Base-by-base conservation (phyloP, 1,140 invertebrate species). In the Zophobas morio region DNA sequence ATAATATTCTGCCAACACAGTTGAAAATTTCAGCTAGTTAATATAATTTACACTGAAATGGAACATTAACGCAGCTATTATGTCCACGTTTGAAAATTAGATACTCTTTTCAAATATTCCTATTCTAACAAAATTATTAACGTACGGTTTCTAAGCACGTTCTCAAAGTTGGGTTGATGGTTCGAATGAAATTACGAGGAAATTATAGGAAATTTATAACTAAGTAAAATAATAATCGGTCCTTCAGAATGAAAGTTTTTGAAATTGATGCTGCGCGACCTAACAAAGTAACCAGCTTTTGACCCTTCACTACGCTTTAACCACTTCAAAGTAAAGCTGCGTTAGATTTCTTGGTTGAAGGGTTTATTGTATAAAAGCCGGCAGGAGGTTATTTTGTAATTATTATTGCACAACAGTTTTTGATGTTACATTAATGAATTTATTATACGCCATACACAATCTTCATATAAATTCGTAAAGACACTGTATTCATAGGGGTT, bases 251-350 rank as follows among this genome's bases (percentile, higher is more conserved):
- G 40, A 42, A 46, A 42, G n/a, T 66, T 66, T 66, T 66, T 40
- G 39, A 32, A 66, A 66, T 66, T 66, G 60, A 33, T 63, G 57
- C 35, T 63, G 57, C 39, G 8, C n/a, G n/a, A 51, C n/a, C 49
- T 51, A 51, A 51, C 49, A 51, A 20, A 51, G 42, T 60, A 37
- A 60, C 56, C 56, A 6, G 60, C 60, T 66, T 66, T 66, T 66
- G 39, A 66, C 60, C 60, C 60, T 42, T 42, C 39, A 66, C 60
- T 66, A 40, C 60, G 60, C 60, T 66, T 66, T 66, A 66, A 66
- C 60, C 60, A 66, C 60, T 66, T 66, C 60, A 66, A 66, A 66
- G 60, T 40, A 66, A 40, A 42, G 60, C 33, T 63, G 36, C 36
- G 34, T 63, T 42, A 42, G 37, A 66, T 66, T 66, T 66, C 60